These are phyloP conservation scores for Apostichopus japonicus DNA, from an alignment of 35 echinoderm and acorn worm species.

Conservation along the genomic window DNA sequence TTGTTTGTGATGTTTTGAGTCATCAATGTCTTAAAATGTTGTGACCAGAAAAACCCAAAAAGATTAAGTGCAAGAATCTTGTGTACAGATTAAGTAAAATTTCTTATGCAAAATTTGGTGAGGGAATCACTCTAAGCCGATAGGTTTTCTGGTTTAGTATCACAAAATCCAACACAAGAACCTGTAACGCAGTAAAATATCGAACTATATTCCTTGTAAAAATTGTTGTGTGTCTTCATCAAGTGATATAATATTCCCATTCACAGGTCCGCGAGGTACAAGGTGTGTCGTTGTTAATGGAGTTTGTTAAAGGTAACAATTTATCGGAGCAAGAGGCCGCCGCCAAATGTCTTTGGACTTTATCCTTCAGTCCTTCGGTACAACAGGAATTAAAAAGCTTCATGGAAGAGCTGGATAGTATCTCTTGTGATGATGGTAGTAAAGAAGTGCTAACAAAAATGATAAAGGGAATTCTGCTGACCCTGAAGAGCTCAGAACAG, in stretches of 20 bases:
- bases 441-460: background rate
- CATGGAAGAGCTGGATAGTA: background rate
- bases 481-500: background rate
- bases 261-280: background rate
- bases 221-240: too few relatives aligned
- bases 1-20: too few relatives aligned
- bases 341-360: slow-evolving; percentile 4
- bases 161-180: too few relatives aligned
- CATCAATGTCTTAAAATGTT: too few relatives aligned
- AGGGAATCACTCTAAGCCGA: too few relatives aligned
- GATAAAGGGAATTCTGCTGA: slow-evolving; percentile 10
- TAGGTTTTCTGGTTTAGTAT: too few relatives aligned
- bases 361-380: background rate
- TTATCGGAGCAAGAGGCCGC: background rate
- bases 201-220: too few relatives aligned
- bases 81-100: too few relatives aligned
- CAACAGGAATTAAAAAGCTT: slow-evolving; percentile 5
- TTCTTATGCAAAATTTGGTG: too few relatives aligned
- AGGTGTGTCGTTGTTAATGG: slow-evolving; percentile 15
- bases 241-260: background rate
- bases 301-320: background rate
- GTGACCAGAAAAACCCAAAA: too few relatives aligned
- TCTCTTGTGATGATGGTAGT: background rate
- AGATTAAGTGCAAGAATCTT: too few relatives aligned
- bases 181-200: too few relatives aligned